Conservation (phyloP, 1,140 invertebrate genomes). For the Antheraea mylitta region DNA sequence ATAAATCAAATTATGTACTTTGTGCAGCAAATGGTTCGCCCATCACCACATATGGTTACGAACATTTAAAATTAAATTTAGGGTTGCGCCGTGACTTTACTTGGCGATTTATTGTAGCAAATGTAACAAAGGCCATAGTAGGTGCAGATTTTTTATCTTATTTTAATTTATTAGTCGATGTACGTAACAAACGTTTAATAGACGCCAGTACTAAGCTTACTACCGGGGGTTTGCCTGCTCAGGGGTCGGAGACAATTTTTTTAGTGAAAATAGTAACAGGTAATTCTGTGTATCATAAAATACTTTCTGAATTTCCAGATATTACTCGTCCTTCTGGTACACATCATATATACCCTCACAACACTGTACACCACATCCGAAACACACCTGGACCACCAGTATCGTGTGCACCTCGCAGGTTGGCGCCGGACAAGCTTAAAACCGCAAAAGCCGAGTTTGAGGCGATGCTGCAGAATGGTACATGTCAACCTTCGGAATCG, state of each 20-base stretch:
- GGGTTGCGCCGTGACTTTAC: constrained; percentile 28
- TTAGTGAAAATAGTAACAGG: constrained; percentile 27
- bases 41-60: constrained; percentile 26
- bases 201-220: constrained; percentile 23
- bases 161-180: constrained; percentile 38
- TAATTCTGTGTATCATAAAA: constrained; percentile 21
- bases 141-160: constrained; percentile 53
- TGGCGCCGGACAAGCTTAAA: constrained; percentile 31
- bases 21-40: constrained; percentile 28
- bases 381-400: constrained; percentile 60
- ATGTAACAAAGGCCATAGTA: constrained; percentile 47
- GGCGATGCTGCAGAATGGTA: constrained; percentile 22
- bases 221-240: constrained; percentile 13
- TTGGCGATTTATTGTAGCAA: constrained; percentile 34
- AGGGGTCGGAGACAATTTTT: not conserved
- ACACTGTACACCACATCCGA: constrained; percentile 36
- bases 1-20: constrained; percentile 22
- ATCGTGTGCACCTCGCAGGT: constrained; percentile 26
- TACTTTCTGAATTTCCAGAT: constrained; percentile 29
- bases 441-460: constrained; percentile 29
- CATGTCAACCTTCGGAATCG: constrained; percentile 38
- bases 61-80: constrained; percentile 27
- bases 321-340: constrained; percentile 33
- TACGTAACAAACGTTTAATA: constrained; percentile 27
- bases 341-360: constrained; percentile 24